Conservation (phyloP, 2,888 invertebrate genomes). For the Lasioglossum leucozonium region DNA sequence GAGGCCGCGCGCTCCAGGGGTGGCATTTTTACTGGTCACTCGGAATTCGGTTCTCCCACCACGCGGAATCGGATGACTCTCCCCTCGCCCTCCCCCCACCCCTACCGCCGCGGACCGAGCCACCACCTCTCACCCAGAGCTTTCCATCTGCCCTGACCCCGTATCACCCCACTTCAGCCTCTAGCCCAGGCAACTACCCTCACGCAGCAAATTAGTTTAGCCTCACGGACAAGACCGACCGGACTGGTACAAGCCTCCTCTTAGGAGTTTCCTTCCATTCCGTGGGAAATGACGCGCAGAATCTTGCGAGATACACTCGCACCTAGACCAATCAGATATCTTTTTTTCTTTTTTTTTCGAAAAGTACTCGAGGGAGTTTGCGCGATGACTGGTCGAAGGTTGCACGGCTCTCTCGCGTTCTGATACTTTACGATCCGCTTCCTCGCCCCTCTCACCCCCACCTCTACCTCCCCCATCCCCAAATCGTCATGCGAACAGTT, state of each 20-base stretch:
- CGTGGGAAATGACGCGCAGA: conserved; percentile 68
- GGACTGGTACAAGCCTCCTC: conserved; percentile 61
- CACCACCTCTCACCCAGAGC: conserved; percentile 30
- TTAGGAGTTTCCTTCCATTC: conserved; percentile 62
- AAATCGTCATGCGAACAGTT: neutral
- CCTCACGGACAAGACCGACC: conserved; percentile 71
- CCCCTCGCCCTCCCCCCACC: conserved; percentile 31
- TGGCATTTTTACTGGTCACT: conserved; percentile 76
- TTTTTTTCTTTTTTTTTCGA: conserved; percentile 35
- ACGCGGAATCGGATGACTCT: conserved; percentile 59
- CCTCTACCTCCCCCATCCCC: too few relatives aligned
- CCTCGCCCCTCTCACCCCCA: too few relatives aligned
- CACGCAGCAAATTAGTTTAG: conserved; percentile 76
- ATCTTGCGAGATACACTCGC: conserved; percentile 59
- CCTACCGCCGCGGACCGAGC: neutral
- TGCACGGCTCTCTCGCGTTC: neutral
- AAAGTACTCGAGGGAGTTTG: conserved; percentile 50
- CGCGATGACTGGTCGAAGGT: conserved; percentile 20
- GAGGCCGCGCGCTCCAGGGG: conserved; percentile 47
- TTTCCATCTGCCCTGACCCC: conserved; percentile 53
- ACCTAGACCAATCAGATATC: conserved; percentile 37
- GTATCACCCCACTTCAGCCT: conserved; percentile 69
- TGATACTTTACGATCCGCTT: neutral
- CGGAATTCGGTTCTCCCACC: conserved; percentile 73
- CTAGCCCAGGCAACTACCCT: conserved; percentile 65